Conservation (phyloP, 1,140 invertebrate species). For the Paramacrobiotus metropolitanus region DNA sequence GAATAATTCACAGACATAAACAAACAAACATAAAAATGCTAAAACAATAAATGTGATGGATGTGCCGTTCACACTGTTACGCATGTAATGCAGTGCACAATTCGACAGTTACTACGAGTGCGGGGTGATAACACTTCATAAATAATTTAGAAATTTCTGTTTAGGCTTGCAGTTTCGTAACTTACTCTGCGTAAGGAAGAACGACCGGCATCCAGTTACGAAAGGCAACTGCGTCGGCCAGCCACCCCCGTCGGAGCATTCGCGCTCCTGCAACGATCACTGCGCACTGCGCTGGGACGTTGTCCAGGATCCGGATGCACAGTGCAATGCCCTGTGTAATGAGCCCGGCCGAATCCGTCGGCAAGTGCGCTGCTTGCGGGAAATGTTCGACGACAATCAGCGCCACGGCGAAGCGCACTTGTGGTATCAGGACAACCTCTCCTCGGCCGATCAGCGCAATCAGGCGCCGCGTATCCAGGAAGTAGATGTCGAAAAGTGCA, state of each 20-base stretch:
- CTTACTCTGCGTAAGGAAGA: conserved; percentile 15
- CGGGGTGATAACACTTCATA: no score
- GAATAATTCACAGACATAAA: conserved; percentile 33
- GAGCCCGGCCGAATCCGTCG: conserved; percentile 22
- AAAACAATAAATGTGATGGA: conserved; percentile 10
- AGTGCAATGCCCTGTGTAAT: conserved; percentile 27
- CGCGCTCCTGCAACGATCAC: conserved; percentile 11
- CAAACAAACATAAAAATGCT: conserved; percentile 33
- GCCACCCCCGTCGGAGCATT: conserved; percentile 8
- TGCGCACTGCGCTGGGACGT: conserved; percentile 16
- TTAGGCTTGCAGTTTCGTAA: conserved; percentile 17
- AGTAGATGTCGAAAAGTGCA: conserved; percentile 27
- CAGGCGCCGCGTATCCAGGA: conserved; percentile 14
- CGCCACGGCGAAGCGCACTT: conserved; percentile 24
- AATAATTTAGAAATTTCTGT: no score
- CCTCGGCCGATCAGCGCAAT: conserved; percentile 27
- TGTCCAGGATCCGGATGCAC: conserved; percentile 17
- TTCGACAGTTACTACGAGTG: no score
- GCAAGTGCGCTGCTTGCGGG: conserved; percentile 33
- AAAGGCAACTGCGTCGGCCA: conserved; percentile 14
- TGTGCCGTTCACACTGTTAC: no score
- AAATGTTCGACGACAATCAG: conserved; percentile 26
- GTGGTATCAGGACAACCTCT: conserved; percentile 23
- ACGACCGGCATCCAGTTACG: conserved; percentile 13
- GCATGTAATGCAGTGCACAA: no score